A percentile compares a stretch with the other conserved stretches of the same genome.
Conservation (phyloP, 2,888 invertebrate species). For the Lepidochrysops patricia region DNA sequence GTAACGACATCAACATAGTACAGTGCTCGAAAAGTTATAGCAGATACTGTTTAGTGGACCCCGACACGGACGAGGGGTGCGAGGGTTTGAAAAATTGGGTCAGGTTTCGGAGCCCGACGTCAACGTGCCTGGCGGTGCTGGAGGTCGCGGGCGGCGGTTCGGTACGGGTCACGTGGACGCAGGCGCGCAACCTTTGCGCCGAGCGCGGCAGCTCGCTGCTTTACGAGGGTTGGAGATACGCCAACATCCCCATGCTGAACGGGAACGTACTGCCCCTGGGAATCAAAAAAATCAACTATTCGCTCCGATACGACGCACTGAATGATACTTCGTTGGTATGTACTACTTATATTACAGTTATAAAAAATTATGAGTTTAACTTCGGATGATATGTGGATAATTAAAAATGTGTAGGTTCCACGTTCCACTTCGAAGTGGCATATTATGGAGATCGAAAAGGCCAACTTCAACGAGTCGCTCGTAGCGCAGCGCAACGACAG, state of each 20-base stretch:
- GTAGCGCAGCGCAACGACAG: constrained; percentile 40
- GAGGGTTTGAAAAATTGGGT: constrained; percentile 31
- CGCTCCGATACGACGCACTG: constrained; percentile 34
- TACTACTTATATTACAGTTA: neutral
- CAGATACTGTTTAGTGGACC: constrained; percentile 55
- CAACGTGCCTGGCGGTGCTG: constrained; percentile 45
- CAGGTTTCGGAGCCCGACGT: constrained; percentile 47
- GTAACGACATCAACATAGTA: constrained; percentile 42
- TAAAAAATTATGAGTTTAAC: neutral
- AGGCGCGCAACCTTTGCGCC: constrained; percentile 44
- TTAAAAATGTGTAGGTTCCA: constrained; percentile 42
- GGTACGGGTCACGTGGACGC: constrained; percentile 55
- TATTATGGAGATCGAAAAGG: constrained; percentile 30
- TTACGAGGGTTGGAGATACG: constrained; percentile 58
- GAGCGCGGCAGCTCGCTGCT: constrained; percentile 44
- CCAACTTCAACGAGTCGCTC: constrained; percentile 30
- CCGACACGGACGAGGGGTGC: constrained; percentile 45
- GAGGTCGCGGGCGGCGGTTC: constrained; percentile 39
- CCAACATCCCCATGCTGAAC: constrained; percentile 40
- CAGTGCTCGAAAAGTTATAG: constrained; percentile 48
- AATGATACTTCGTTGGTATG: constrained; percentile 36
- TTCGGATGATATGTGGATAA: neutral
- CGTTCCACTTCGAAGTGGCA: constrained; percentile 41
- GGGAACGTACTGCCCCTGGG: constrained; percentile 45
- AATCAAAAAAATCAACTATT: constrained; percentile 35